phyloP scores from a whole-genome alignment of 2,888 invertebrate species.

The Drosophila greeni region DNA sequence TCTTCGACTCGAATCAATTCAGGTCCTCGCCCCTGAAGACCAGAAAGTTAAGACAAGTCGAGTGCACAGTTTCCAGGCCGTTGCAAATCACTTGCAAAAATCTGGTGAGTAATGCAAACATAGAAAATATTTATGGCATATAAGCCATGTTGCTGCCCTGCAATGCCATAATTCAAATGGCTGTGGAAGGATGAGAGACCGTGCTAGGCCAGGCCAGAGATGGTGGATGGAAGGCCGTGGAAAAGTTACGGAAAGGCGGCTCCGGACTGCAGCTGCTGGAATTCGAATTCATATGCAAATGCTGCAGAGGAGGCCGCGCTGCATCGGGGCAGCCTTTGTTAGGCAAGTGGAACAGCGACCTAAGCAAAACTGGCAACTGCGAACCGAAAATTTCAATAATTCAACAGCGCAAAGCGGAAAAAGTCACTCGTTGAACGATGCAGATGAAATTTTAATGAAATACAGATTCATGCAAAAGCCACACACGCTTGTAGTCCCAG shows the following conservation, averaged over 20 bases:
- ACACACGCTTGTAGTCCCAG: conserved; percentile 40
- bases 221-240: conserved; percentile 27
- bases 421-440: conserved; percentile 74
- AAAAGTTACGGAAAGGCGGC: conserved; percentile 35
- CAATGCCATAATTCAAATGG: conserved; percentile 69
- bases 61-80: conserved; percentile 62
- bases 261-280: conserved; percentile 27
- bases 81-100: conserved; percentile 63
- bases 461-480: conserved; percentile 66
- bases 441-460: conserved; percentile 75
- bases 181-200: conserved; percentile 37
- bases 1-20: conserved; percentile 49
- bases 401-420: conserved; percentile 73
- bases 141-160: conserved; percentile 66
- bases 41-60: conserved; percentile 43
- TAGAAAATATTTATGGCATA: conserved; percentile 66
- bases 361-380: conserved; percentile 57
- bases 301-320: conserved; percentile 37
- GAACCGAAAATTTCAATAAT: conserved; percentile 72
- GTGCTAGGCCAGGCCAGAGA: conserved; percentile 7
- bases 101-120: conserved; percentile 67
- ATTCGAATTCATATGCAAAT: conserved; percentile 40
- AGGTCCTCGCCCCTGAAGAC: conserved; percentile 1
- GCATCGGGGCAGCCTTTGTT: conserved; percentile 39
- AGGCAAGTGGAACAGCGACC: conserved; percentile 39